Conservation (phyloP, 2,113 vertebrate genomes). For the Aptenodytes patagonicus region DNA sequence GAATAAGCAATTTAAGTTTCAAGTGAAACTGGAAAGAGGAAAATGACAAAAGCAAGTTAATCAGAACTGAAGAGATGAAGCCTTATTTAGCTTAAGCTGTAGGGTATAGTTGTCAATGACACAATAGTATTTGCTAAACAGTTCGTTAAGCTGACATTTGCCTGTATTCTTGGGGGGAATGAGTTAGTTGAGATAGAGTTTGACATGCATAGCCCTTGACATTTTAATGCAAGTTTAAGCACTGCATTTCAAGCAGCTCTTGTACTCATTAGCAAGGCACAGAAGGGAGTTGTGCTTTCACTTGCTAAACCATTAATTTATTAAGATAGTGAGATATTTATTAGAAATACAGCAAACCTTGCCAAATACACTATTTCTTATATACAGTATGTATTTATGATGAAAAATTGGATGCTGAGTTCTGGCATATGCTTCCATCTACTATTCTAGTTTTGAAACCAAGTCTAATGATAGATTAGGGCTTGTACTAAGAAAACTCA, state of each 20-base stretch:
- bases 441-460: slow-evolving; percentile 1
- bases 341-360: slow-evolving; percentile 39
- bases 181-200: slow-evolving; percentile 61
- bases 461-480: background rate
- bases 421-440: background rate
- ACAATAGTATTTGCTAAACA: slow-evolving; percentile 68
- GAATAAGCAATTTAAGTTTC: slow-evolving; percentile 56
- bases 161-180: slow-evolving; percentile 62
- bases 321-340: slow-evolving; percentile 34
- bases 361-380: background rate
- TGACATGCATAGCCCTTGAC: slow-evolving; percentile 67
- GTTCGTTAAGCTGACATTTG: slow-evolving; percentile 70
- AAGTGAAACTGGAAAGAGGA: slow-evolving; percentile 21
- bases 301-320: slow-evolving; percentile 54
- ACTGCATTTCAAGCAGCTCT: slow-evolving; percentile 64
- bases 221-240: slow-evolving; percentile 71
- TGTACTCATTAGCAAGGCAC: slow-evolving; percentile 50
- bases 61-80: slow-evolving; percentile 23
- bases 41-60: slow-evolving; percentile 42
- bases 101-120: slow-evolving; percentile 54
- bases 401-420: background rate
- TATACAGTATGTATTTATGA: background rate
- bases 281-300: slow-evolving; percentile 34
- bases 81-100: slow-evolving; percentile 46
- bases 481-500: background rate